phyloP scores from a whole-genome alignment of 1,140 invertebrate genomes.

The Anoplophora glabripennis region DNA sequence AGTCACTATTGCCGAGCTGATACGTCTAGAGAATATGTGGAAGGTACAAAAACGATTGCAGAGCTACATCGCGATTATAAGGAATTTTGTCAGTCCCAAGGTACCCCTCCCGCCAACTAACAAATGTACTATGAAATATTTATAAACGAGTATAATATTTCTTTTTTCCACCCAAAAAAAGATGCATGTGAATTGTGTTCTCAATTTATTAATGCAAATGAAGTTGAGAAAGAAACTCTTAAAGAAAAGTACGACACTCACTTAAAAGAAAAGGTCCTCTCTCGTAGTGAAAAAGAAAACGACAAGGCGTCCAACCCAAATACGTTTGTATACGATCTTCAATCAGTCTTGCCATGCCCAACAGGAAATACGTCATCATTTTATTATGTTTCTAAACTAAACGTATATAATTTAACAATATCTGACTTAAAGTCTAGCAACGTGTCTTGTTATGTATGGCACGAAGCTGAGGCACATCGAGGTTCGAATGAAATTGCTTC shows the following conservation, averaged over 20 bases:
- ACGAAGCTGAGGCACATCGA: conserved; percentile 30
- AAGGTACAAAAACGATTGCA: too few relatives aligned
- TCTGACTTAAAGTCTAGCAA: conserved; percentile 37
- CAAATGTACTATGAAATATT: conserved; percentile 33
- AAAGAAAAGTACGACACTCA: conserved; percentile 35
- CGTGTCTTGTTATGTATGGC: conserved; percentile 39
- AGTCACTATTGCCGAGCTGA: too few relatives aligned
- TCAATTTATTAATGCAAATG: conserved; percentile 36
- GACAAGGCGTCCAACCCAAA: conserved; percentile 28
- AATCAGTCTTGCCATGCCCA: conserved; percentile 44
- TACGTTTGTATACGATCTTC: conserved; percentile 43
- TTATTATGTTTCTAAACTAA: conserved; percentile 45
- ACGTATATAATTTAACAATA: conserved; percentile 41
- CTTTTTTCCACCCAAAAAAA: conserved; percentile 44
- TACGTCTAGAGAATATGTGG: too few relatives aligned
- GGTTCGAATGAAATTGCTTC: conserved; percentile 40
- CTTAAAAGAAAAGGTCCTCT: conserved; percentile 36
- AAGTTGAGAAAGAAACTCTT: conserved; percentile 29
- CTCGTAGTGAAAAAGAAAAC: conserved; percentile 36
- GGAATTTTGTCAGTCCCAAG: too few relatives aligned
- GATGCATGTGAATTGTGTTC: conserved; percentile 45
- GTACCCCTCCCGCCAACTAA: too few relatives aligned
- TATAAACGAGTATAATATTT: conserved; percentile 24
- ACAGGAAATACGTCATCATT: conserved; percentile 41
- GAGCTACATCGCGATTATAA: too few relatives aligned